phyloP scores from a whole-genome alignment of 2,113 vertebrate species.

The Lethenteron reissneri region DNA sequence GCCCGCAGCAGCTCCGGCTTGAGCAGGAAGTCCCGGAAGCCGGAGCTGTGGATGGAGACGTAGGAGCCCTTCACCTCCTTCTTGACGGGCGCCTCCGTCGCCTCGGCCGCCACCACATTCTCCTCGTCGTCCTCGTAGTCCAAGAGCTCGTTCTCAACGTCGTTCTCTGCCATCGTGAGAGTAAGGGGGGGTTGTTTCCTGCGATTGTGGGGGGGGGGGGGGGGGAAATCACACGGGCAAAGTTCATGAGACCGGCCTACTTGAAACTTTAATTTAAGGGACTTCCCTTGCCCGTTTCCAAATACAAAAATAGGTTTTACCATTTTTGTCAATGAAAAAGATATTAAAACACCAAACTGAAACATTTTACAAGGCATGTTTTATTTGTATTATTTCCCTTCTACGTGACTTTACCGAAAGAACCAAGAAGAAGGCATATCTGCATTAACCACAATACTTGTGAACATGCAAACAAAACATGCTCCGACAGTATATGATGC shows the following conservation, averaged over 20 bases:
- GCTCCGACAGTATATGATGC: too few species aligned
- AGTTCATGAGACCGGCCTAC: background rate
- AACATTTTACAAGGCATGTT: background rate
- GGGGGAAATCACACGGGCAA: background rate
- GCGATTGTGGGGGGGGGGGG: background rate
- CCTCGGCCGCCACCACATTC: conserved; percentile 25
- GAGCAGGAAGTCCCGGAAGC: conserved; percentile 45
- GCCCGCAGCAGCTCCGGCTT: conserved; percentile 45
- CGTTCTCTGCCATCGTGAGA: conserved; percentile 33
- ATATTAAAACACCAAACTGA: background rate
- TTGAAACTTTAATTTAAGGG: background rate
- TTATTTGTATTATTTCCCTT: too few species aligned
- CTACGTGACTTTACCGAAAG: too few species aligned
- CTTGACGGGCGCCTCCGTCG: conserved; percentile 23
- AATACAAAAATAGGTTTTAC: background rate
- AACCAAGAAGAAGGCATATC: too few species aligned
- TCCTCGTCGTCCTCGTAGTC: conserved; percentile 54
- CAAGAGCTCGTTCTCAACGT: conserved; percentile 47
- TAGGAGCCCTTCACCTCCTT: conserved; percentile 49
- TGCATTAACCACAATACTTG: too few species aligned
- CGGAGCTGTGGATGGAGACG: conserved; percentile 51
- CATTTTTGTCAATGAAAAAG: too few species aligned
- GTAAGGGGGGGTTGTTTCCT: background rate
- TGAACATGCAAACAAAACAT: too few species aligned
- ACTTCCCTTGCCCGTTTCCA: too few species aligned